A percentile compares a stretch with the other conserved stretches of the same genome.
These are phyloP conservation scores for Calameuta pallipes DNA, from an alignment of 2,888 invertebrate genomes.

Conservation along the genomic window DNA sequence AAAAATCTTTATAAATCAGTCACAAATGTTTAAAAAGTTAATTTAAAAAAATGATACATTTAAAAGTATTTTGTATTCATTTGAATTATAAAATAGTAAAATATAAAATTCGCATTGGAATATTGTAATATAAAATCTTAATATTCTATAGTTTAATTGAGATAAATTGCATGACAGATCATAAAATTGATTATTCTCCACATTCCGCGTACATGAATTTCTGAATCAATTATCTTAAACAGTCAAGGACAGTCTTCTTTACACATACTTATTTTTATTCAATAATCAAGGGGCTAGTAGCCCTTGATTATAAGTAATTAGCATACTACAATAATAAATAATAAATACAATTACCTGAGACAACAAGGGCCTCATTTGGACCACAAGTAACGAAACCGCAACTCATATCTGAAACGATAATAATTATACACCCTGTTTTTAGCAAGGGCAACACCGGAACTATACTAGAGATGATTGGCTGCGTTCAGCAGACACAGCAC, in stretches of 20 bases:
- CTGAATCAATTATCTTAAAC: background rate
- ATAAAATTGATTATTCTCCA: background rate
- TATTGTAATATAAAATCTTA: background rate
- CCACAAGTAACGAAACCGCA: conserved; percentile 96
- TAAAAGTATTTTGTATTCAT: background rate
- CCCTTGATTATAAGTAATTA: background rate
- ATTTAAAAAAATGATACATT: background rate
- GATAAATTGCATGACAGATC: background rate
- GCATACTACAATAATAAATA: background rate
- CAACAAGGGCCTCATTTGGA: conserved; percentile 93
- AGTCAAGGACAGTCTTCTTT: background rate
- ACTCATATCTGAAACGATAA: conserved; percentile 68
- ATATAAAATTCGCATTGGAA: background rate
- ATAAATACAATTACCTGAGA: conserved; percentile 78
- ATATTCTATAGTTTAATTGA: background rate
- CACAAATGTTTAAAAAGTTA: background rate
- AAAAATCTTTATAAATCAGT: background rate
- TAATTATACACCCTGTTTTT: background rate
- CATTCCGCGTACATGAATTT: background rate
- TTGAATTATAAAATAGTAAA: background rate
- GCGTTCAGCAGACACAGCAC: no score
- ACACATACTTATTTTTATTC: background rate
- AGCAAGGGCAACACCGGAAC: background rate
- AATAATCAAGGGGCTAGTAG: background rate
- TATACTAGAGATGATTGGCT: background rate